Conservation (phyloP, 2,797 vertebrate species). For the Acanthurus leucopareius region DNA sequence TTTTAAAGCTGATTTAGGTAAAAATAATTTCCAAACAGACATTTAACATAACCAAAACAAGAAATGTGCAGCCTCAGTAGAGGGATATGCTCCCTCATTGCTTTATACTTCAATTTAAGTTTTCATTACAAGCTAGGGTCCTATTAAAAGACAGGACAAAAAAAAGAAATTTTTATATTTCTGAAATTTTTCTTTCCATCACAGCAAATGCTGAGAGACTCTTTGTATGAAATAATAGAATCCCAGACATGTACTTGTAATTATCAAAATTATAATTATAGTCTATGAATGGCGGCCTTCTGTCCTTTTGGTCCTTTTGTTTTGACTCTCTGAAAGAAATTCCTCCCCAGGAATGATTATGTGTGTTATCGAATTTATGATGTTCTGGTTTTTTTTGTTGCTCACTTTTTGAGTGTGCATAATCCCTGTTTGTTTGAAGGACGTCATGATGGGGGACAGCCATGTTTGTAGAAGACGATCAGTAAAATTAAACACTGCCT, state of each 20-base stretch:
- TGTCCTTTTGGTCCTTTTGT: background rate
- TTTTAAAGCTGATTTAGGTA: too few species aligned
- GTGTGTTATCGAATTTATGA: constrained; percentile 18
- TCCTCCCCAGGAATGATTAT: background rate
- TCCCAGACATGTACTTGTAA: background rate
- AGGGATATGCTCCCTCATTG: too few species aligned
- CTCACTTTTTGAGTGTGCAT: constrained; percentile 10
- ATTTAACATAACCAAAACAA: too few species aligned
- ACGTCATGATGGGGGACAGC: constrained; percentile 2
- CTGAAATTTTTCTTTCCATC: background rate
- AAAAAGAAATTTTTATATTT: background rate
- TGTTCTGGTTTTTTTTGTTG: constrained; percentile 13
- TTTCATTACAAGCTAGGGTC: too few species aligned
- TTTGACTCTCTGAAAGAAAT: constrained; percentile 9
- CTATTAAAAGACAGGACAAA: too few species aligned
- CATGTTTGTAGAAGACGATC: constrained; percentile 57
- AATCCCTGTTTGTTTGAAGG: constrained; percentile 50
- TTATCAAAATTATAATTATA: background rate
- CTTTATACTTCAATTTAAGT: too few species aligned
- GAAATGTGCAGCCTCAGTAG: too few species aligned
- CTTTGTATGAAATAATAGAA: background rate
- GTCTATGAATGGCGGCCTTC: background rate
- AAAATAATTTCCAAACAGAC: too few species aligned
- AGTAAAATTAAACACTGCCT: constrained; percentile 51
- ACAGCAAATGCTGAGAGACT: background rate